A percentile compares a stretch with the other conserved stretches of the same genome.
Conservation (phyloP, 1,140 invertebrate species). For the Formica exsecta region DNA sequence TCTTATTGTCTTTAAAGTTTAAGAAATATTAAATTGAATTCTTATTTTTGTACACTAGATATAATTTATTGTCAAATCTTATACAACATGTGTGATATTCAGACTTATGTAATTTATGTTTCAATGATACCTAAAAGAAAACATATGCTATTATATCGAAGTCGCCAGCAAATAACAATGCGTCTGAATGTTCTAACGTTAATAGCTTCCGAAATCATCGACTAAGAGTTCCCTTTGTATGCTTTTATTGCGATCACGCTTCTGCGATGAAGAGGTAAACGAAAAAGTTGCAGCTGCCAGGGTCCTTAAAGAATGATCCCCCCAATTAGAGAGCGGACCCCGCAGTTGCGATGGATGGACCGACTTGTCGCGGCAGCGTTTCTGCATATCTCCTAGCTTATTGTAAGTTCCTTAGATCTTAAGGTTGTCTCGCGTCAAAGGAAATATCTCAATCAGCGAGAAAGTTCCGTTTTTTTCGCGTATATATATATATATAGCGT, state of each 20-base stretch:
- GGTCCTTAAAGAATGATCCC: slow-evolving; percentile 62
- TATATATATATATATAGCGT: background rate
- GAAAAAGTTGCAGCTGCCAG: slow-evolving; percentile 77
- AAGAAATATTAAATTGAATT: background rate
- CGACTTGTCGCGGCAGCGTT: slow-evolving; percentile 84
- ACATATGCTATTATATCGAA: background rate
- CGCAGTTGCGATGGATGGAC: slow-evolving; percentile 77
- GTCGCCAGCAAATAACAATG: background rate
- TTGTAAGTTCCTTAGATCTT: slow-evolving; percentile 66
- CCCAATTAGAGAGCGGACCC: slow-evolving; percentile 67
- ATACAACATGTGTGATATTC: background rate
- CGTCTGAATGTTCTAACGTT: slow-evolving; percentile 19
- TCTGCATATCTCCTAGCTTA: slow-evolving; percentile 47
- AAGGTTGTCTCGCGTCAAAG: slow-evolving; percentile 70
- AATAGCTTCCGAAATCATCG: slow-evolving; percentile 52
- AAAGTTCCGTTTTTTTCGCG: slow-evolving; percentile 57
- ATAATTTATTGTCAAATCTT: background rate
- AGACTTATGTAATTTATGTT: background rate
- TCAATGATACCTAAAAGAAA: background rate
- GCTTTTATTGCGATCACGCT: slow-evolving; percentile 73
- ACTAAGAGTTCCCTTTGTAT: slow-evolving; percentile 60
- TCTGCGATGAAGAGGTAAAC: slow-evolving; percentile 81
- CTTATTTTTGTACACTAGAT: background rate
- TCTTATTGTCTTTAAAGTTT: background rate
- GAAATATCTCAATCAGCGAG: slow-evolving; percentile 80